phyloP scores from a whole-genome alignment of 2,888 invertebrate species.

The Lydus trimaculatus region DNA sequence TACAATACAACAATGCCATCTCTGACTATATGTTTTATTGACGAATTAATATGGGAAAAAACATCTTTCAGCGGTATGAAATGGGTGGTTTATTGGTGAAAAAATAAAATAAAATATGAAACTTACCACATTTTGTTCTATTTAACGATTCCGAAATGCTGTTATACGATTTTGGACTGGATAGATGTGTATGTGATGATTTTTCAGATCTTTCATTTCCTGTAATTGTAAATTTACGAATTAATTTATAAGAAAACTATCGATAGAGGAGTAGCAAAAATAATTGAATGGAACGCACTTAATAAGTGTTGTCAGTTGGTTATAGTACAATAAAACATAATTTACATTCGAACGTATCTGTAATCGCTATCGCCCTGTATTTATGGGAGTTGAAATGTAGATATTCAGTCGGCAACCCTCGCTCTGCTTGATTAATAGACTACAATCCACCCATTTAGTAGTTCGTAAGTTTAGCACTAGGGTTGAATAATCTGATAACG shows the following conservation, averaged over 20 bases:
- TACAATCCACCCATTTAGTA: constrained; percentile 56
- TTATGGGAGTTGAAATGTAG: constrained; percentile 50
- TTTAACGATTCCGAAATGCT: constrained; percentile 54
- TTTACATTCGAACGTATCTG: constrained; percentile 46
- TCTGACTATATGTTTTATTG: constrained; percentile 18
- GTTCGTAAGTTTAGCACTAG: constrained; percentile 54
- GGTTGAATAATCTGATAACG: constrained; percentile 56
- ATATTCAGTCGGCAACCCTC: constrained; percentile 47
- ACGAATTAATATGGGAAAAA: neutral
- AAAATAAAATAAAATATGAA: neutral
- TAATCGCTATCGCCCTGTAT: constrained; percentile 49
- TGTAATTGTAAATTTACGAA: constrained; percentile 33
- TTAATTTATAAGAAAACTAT: constrained; percentile 9
- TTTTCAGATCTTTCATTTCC: constrained; percentile 51
- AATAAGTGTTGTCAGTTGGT: constrained; percentile 42
- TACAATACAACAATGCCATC: constrained; percentile 23
- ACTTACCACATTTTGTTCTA: constrained; percentile 58
- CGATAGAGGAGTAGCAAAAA: neutral
- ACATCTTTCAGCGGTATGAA: neutral
- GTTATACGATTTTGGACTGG: constrained; percentile 55
- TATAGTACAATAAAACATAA: constrained; percentile 47
- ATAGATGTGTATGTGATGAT: constrained; percentile 51
- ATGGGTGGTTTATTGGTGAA: neutral
- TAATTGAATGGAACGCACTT: constrained; percentile 10
- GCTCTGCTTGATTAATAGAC: constrained; percentile 54